phyloP scores from a whole-genome alignment of 2,113 vertebrate species.

The Mystacornis crossleyi region DNA sequence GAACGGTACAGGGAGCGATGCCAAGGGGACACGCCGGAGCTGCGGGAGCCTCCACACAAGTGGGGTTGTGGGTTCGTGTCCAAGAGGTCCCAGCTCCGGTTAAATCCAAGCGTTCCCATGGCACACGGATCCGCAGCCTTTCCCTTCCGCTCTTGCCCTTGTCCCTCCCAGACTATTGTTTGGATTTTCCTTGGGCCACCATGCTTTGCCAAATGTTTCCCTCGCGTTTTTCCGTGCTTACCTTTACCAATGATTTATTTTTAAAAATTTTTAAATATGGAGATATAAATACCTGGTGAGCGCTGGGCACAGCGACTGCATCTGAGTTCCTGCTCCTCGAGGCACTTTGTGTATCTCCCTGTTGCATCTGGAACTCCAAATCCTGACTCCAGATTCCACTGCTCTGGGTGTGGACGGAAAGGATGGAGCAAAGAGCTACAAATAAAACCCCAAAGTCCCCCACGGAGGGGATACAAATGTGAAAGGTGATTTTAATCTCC shows the following conservation, averaged over 20 bases:
- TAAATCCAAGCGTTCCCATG: neutral
- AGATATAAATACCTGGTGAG: neutral
- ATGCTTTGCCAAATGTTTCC: constrained; percentile 14
- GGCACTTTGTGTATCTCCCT: neutral
- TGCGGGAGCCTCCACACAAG: neutral
- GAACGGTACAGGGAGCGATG: rapidly evolving
- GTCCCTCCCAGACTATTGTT: constrained; percentile 62
- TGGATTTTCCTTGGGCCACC: constrained; percentile 52
- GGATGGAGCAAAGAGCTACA: neutral
- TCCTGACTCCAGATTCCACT: neutral
- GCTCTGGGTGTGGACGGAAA: rapidly evolving
- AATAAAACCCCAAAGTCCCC: neutral
- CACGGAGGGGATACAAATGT: rapidly evolving
- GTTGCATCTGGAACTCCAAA: constrained; percentile 28
- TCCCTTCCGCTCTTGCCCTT: constrained; percentile 40
- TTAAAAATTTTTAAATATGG: neutral
- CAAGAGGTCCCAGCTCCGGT: neutral
- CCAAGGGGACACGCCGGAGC: neutral
- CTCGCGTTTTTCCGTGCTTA: constrained; percentile 33
- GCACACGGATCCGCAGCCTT: constrained; percentile 9
- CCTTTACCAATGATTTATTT: neutral
- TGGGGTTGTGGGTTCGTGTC: neutral
- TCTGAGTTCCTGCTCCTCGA: neutral
- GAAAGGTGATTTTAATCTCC: neutral
- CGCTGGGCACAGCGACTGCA: neutral